Evolutionary conservation across 2,888 invertebrate species (phyloP).

Genomic region (Sthenelais limicola): DNA sequence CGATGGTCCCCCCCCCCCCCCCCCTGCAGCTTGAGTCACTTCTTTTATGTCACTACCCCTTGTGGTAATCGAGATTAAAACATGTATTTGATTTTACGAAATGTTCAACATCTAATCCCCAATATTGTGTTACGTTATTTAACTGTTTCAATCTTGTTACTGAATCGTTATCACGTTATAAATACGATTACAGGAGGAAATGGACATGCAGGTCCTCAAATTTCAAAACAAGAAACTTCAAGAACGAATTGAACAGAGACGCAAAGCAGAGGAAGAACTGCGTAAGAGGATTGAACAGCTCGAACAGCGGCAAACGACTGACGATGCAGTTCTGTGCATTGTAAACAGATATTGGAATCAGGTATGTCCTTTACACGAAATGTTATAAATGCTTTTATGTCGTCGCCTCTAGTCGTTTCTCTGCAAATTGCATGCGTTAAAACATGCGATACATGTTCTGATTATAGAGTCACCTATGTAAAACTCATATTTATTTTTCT

Average conservation of each 20-base stretch:
- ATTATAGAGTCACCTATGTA: too few species aligned
- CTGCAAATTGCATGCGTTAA: too few species aligned
- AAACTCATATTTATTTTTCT: too few species aligned
- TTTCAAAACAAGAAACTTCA: conserved; percentile 98
- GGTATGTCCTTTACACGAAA: too few species aligned
- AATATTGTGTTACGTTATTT: not conserved
- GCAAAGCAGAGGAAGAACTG: conserved; percentile 68
- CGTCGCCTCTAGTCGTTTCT: not conserved
- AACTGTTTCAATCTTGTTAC: not conserved
- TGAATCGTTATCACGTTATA: too few species aligned
- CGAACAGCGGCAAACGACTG: conserved; percentile 90
- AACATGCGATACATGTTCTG: too few species aligned
- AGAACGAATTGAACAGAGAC: conserved; percentile 71
- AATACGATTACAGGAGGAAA: conserved; percentile 88
- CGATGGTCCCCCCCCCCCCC: too few species aligned
- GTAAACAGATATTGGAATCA: conserved; percentile 83
- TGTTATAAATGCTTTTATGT: not conserved
- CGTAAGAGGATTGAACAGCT: conserved; percentile 77
- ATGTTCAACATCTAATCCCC: not conserved
- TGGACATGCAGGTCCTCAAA: conserved; percentile 96
- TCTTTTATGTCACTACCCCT: too few species aligned
- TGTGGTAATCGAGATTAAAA: too few species aligned
- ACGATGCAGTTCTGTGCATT: conserved; percentile 97
- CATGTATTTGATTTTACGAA: too few species aligned
- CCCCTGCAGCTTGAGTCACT: too few species aligned